Percentiles rank a stretch among this genome's conserved stretches.
These are phyloP conservation scores for Brachystomella parvula DNA, from an alignment of 1,140 invertebrate species.

Conservation along the genomic window DNA sequence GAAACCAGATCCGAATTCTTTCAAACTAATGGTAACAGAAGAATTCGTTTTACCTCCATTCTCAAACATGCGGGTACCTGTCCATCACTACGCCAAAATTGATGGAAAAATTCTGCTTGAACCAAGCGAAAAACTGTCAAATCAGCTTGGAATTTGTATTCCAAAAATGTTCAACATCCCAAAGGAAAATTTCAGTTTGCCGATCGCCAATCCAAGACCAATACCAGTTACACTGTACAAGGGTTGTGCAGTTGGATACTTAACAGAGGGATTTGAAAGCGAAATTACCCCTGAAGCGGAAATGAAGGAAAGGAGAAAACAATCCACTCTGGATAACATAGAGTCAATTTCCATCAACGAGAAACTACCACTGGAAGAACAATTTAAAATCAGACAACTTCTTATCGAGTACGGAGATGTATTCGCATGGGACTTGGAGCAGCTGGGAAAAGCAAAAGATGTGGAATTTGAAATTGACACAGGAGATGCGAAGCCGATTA, in stretches of 20 bases:
- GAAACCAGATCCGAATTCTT: neutral
- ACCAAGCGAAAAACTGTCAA: neutral
- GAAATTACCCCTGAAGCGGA: neutral
- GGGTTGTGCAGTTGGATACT: too few relatives aligned
- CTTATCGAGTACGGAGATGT: neutral
- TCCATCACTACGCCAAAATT: neutral
- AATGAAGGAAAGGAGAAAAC: neutral
- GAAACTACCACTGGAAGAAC: neutral
- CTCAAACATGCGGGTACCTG: neutral
- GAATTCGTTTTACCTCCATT: neutral
- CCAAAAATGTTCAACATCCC: neutral
- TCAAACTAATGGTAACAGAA: neutral
- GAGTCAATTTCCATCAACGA: neutral
- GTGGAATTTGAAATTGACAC: neutral
- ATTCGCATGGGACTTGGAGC: neutral
- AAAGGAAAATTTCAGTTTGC: neutral
- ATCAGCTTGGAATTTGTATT: neutral
- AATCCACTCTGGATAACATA: neutral
- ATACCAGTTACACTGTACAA: neutral
- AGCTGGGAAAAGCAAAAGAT: neutral
- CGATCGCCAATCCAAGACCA: constrained; percentile 3
- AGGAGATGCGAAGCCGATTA: neutral
- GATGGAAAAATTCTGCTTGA: neutral
- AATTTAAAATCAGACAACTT: neutral
- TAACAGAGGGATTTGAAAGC: too few relatives aligned